Base-by-base conservation (phyloP, 2,888 invertebrate genomes). In the Netelia virgata region DNA sequence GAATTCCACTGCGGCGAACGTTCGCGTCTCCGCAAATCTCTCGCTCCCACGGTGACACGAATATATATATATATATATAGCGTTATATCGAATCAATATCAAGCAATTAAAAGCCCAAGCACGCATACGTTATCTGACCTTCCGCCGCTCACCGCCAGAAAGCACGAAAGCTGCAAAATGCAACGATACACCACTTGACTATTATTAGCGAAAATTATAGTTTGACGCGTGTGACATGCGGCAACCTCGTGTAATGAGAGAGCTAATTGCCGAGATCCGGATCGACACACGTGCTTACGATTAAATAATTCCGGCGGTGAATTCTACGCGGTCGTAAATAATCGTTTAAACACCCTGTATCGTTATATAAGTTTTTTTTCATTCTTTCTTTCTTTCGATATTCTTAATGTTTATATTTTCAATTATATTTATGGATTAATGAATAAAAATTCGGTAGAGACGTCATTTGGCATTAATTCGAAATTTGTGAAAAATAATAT, bases 221-320 rank as follows among this genome's bases (percentile, higher is more conserved):
- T 63, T 61, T 66, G 2, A 43, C 57, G 73, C 47, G 50, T 59
- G 57, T 18, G 57, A 5, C 16, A 47, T 3, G 10, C 18, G 20
- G 9, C n/a, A 36, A 59, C 59, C 59, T 80, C 68, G 68, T 80
- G 80, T 47, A 16, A 16, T 18, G 57, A 57, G 11, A 78, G 57
- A 20, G 41, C 68, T 80, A 43, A 73, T 68, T 68, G 20, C 53
- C 41, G 41, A n/a, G 68, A 64, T 41, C 68, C 14, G 50, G 16
- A 61, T 61, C 66, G 68, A 80, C 74, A 80, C 74, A 68, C 80
- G 80, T 74, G 50, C 50, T 68, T 28, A 36, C 50, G 68, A 68
- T 80, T 74, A 59, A 72, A 28, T 8, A 28, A 16, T 47, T 23
- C 18, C 16, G 1, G 6, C 50, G 23, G 47, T 36, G 50, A 59